phyloP scores from a whole-genome alignment of 2,888 invertebrate genomes.

The Acleris holmiana region DNA sequence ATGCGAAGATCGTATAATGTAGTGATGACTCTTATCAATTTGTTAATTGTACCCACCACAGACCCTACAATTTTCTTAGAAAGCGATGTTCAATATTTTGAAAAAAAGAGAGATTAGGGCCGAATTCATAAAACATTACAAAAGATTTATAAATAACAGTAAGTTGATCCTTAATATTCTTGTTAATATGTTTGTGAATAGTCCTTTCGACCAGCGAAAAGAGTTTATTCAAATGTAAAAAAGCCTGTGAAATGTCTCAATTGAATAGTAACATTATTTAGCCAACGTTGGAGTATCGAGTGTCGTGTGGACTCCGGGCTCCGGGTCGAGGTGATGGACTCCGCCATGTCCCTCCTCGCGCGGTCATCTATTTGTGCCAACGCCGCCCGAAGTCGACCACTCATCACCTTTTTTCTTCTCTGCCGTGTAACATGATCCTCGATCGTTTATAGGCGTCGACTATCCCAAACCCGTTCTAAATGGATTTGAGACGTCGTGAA shows the following conservation, averaged over 20 bases:
- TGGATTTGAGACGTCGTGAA: slow-evolving; percentile 68
- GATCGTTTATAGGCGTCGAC: slow-evolving; percentile 72
- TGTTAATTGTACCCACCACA: slow-evolving; percentile 32
- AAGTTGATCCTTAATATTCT: too few species aligned
- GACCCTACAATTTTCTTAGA: background rate
- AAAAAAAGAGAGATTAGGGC: background rate
- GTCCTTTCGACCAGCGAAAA: background rate
- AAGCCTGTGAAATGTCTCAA: slow-evolving; percentile 33
- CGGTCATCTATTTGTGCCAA: slow-evolving; percentile 72
- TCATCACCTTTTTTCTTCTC: slow-evolving; percentile 77
- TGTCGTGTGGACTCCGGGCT: slow-evolving; percentile 52
- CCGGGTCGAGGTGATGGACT: slow-evolving; percentile 50
- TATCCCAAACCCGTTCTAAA: slow-evolving; percentile 76
- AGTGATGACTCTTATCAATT: slow-evolving; percentile 34
- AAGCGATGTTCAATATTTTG: slow-evolving; percentile 10
- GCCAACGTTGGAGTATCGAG: slow-evolving; percentile 52
- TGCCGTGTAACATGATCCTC: slow-evolving; percentile 78
- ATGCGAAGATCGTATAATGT: slow-evolving; percentile 35
- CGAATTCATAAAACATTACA: background rate
- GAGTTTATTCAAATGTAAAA: background rate
- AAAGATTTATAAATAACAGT: too few species aligned
- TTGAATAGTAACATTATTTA: slow-evolving; percentile 58
- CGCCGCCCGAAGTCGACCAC: slow-evolving; percentile 64
- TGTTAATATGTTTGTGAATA: background rate
- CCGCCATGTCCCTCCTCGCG: slow-evolving; percentile 53